These are phyloP conservation scores for Porites rus DNA, from an alignment of 92 coral and sea anemone genomes.

Conservation along the genomic window DNA sequence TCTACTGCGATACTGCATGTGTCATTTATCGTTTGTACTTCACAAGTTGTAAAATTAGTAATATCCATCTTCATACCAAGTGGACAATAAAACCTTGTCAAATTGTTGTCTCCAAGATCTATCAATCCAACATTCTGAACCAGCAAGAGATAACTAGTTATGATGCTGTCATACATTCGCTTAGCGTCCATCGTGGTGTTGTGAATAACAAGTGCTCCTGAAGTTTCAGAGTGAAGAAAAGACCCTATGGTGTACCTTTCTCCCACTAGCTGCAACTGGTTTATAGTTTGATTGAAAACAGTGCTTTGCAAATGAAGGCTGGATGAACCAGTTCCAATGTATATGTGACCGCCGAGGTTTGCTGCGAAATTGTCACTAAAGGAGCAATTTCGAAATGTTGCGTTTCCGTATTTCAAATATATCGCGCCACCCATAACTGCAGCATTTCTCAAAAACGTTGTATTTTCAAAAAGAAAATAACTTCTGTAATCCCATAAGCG, in stretches of 20 bases:
- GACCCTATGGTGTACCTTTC: not conserved
- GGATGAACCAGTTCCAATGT: conserved; percentile 6
- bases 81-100: conserved; percentile 51
- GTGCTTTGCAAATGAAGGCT: conserved; percentile 12
- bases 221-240: conserved; percentile 58
- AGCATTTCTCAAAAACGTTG: conserved; percentile 57
- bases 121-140: conserved; percentile 48
- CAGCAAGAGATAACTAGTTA: conserved; percentile 17
- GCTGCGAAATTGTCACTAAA: conserved; percentile 66
- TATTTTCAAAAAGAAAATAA: conserved; percentile 23
- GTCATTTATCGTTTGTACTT: not conserved
- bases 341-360: conserved; percentile 45
- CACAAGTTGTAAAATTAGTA: not conserved
- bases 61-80: conserved; percentile 32
- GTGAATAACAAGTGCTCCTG: conserved; percentile 46
- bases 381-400: conserved; percentile 41
- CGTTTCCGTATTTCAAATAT: conserved; percentile 45
- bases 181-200: conserved; percentile 22
- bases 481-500: conserved; percentile 60
- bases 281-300: conserved; percentile 23
- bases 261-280: not conserved
- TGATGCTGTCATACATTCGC: not conserved
- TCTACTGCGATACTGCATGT: not conserved
- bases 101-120: conserved; percentile 29
- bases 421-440: conserved; percentile 71